A percentile compares a stretch with the other conserved stretches of the same genome.
Conservation (phyloP, 2,888 invertebrate species). For the Callimorpha dominula region DNA sequence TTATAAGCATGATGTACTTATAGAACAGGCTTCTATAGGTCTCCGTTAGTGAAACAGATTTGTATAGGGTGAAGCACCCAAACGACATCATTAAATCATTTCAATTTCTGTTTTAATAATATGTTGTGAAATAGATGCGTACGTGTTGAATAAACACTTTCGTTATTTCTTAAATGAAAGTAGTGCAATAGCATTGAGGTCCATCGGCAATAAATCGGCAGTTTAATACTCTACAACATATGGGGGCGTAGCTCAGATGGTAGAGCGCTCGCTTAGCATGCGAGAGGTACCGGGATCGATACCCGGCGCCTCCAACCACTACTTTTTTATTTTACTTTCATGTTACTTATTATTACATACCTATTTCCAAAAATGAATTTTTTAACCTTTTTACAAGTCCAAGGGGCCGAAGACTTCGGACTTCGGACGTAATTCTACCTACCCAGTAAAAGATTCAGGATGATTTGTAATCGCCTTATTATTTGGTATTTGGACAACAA, state of each 20-base stretch:
- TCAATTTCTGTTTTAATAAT: not conserved
- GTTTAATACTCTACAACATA: not conserved
- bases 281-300: conserved; percentile 87
- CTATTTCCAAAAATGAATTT: no score
- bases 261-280: conserved; percentile 88
- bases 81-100: no score
- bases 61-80: no score
- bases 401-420: no score
- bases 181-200: not conserved
- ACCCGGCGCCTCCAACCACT: conserved; percentile 83
- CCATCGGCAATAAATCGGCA: not conserved
- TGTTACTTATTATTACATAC: not conserved
- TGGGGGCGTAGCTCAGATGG: conserved; percentile 87
- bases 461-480: no score
- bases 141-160: not conserved
- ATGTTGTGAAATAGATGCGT: not conserved
- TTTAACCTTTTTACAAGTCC: no score
- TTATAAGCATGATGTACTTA: no score
- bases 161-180: not conserved
- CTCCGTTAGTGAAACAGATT: no score
- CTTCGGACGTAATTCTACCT: no score
- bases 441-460: no score
- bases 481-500: no score
- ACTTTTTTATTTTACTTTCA: not conserved
- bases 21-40: no score